Evolutionary conservation across 2,888 invertebrate genomes (phyloP).

Genomic region (Acanthacorydalis orientalis): DNA sequence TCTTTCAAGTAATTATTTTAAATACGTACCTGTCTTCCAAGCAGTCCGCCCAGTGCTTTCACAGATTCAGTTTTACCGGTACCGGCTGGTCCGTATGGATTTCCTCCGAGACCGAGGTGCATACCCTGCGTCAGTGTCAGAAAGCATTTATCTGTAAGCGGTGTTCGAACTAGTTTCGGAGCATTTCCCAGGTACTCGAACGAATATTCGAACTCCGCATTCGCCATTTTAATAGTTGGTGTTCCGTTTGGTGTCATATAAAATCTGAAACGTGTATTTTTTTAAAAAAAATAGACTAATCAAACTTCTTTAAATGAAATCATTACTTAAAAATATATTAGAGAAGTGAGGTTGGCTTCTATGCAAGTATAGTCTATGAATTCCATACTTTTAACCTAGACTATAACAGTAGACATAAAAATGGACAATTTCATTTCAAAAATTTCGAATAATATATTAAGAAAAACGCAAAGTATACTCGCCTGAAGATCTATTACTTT

Average conservation of each 20-base stretch:
- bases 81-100: constrained; percentile 97
- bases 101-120: constrained; percentile 91
- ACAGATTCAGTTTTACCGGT: constrained; percentile 99
- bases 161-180: constrained; percentile 87
- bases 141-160: constrained; percentile 93
- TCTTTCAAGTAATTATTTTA: no score
- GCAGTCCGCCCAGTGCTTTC: constrained; percentile 77
- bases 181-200: constrained; percentile 98
- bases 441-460: no score
- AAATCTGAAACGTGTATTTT: constrained; percentile 36
- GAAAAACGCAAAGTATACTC: no score
- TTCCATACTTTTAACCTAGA: no score
- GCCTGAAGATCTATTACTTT: no score
- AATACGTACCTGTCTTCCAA: constrained; percentile 65
- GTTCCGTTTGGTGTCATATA: constrained; percentile 43
- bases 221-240: constrained; percentile 73
- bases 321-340: no score
- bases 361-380: no score
- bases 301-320: no score
- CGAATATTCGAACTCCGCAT: constrained; percentile 87
- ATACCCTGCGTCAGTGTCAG: constrained; percentile 92
- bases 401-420: no score
- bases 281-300: no score
- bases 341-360: no score
- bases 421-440: no score